Evolutionary conservation across 2,888 invertebrate genomes (phyloP), one percentile per base, ranked within the genome.

Genomic region (Temnothorax ravouxi): DNA sequence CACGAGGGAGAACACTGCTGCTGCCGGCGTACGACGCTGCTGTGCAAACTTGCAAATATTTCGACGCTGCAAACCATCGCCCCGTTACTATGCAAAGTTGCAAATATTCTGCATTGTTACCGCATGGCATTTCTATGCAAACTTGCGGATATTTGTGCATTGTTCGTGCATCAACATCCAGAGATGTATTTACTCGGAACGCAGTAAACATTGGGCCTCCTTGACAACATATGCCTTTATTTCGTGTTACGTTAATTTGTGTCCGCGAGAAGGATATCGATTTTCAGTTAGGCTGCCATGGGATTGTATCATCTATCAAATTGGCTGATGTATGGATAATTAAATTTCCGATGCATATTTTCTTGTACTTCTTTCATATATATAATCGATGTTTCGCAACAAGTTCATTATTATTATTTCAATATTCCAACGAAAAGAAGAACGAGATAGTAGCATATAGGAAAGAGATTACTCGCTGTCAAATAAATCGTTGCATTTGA

Each of bases 31-130:
- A 61, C 79, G 69, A 59, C 79, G 50, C 61, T 59, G 72, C 79
- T 79, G 59, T 79, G 79, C 47, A 79, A 79, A 79, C 79, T 79
- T 79, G 79, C 79, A 79, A 79, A 79, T 79, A 79, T 81, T 81
- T 81, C 81, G 79, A 50, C 69, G 81, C 44, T 76, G 76, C 76
- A 64, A 74, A 76, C 81, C 81, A 75, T 81, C 81, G 81, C 77
- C 81, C 52, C 52, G 76, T 81, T 81, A 81, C 81, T 74, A 79
- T 79, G 79, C 79, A 61, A 71, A 79, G 79, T 79, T 79, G 50
- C 79, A 79, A 79, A 79, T 79, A 79, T 79, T 79, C 79, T 61
- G 79, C 79, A 79, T 79, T 79, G 79, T 79, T 79, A 79, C 41
- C 79, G 72, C 79, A 67, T 59, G 59, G 59, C 59, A 50, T 79